A percentile compares a stretch with the other conserved stretches of the same genome.
Evolutionary conservation across 64 coral and sea anemone genomes (phyloP).

Genomic region (Porites australiensis): DNA sequence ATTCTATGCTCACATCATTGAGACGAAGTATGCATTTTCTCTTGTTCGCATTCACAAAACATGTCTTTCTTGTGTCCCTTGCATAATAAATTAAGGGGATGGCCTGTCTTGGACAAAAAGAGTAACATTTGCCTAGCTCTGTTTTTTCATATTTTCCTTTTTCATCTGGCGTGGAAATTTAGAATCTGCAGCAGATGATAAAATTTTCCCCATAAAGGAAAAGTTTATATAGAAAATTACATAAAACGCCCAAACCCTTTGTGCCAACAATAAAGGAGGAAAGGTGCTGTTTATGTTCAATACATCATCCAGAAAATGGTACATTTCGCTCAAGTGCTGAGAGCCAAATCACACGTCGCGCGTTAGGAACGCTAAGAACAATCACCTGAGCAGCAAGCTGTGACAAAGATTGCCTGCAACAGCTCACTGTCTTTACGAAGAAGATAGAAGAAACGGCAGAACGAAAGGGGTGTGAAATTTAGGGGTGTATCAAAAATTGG

Average conservation of each 20-base stretch:
- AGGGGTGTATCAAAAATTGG: conserved; percentile 68
- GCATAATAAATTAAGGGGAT: conserved; percentile 56
- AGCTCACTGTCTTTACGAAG: not conserved
- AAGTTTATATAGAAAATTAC: conserved; percentile 63
- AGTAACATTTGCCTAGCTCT: conserved; percentile 3
- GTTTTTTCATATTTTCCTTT: conserved; percentile 17
- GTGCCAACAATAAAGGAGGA: conserved; percentile 44
- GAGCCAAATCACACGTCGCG: conserved; percentile 12
- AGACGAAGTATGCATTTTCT: conserved; percentile 10
- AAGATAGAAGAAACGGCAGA: conserved; percentile 13
- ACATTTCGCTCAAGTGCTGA: conserved; percentile 1
- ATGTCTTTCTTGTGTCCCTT: conserved; percentile 3
- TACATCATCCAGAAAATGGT: conserved; percentile 60
- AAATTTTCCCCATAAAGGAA: conserved; percentile 41
- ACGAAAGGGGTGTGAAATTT: conserved; percentile 71
- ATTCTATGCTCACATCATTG: conserved; percentile 4
- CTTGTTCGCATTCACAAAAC: conserved; percentile 32
- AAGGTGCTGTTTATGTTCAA: conserved; percentile 62
- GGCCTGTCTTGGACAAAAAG: conserved; percentile 20
- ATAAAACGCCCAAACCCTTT: conserved; percentile 49
- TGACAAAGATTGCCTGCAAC: not conserved
- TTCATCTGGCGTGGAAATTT: conserved; percentile 51
- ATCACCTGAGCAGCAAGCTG: conserved; percentile 8
- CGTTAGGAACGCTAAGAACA: conserved; percentile 1
- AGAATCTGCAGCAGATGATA: conserved; percentile 52